Evolutionary conservation across 2,888 invertebrate genomes (phyloP).

Genomic region (Subacronicta megacephala): DNA sequence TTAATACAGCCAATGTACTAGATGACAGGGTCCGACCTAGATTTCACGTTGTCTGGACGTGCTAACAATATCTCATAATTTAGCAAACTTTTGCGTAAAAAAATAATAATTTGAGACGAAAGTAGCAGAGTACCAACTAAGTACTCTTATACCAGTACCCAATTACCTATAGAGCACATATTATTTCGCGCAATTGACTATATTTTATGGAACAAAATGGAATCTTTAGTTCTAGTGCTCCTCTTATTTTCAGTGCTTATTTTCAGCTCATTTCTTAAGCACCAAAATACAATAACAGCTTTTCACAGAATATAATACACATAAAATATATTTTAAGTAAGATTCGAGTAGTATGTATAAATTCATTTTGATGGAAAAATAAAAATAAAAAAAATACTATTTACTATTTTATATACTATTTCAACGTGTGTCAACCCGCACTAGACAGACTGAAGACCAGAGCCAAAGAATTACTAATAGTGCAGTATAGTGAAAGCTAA

Average conservation of each 20-base stretch:
- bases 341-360: too few relatives aligned
- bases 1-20: conserved; percentile 61
- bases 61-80: conserved; percentile 58
- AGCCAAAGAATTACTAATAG: too few relatives aligned
- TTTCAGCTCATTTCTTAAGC: neutral
- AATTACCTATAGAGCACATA: conserved; percentile 3
- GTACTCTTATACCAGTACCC: neutral
- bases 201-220: neutral
- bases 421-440: too few relatives aligned
- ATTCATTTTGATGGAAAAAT: too few relatives aligned
- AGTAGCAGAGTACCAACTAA: conserved; percentile 27
- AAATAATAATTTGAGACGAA: conserved; percentile 12
- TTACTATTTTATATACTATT: too few relatives aligned
- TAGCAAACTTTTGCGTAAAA: conserved; percentile 35
- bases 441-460: too few relatives aligned
- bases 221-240: conserved; percentile 4
- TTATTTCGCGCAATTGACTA: conserved; percentile 6
- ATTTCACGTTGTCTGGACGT: conserved; percentile 56
- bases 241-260: neutral
- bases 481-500: too few relatives aligned
- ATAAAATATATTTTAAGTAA: too few relatives aligned
- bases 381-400: too few relatives aligned
- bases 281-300: neutral
- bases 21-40: conserved; percentile 62
- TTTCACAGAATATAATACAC: too few relatives aligned